Evolutionary conservation across 1,140 invertebrate genomes (phyloP).

Genomic region (Meloidogyne hapla): DNA sequence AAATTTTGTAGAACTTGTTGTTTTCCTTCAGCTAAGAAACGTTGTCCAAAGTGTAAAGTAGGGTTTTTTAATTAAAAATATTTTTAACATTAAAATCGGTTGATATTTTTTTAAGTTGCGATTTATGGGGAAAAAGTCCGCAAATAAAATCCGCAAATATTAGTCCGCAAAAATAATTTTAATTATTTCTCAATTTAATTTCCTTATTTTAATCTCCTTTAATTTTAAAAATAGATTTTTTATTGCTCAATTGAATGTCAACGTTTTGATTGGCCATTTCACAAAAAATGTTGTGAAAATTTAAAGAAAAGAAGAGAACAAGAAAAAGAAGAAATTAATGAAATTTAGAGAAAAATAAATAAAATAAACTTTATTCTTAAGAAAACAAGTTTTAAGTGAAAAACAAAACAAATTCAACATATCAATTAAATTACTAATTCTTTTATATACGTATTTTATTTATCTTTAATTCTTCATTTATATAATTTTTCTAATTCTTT

Average conservation of each 20-base stretch:
- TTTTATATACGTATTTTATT: too few species aligned
- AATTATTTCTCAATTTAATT: too few species aligned
- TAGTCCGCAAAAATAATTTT: too few species aligned
- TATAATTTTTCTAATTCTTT: too few species aligned
- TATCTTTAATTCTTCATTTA: too few species aligned
- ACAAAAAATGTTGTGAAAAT: constrained; percentile 77
- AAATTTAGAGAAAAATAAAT: too few species aligned
- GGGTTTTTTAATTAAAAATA: constrained; percentile 18
- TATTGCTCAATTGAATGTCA: constrained; percentile 94
- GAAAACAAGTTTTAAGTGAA: neutral
- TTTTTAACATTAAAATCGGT: constrained; percentile 22
- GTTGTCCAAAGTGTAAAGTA: constrained; percentile 90
- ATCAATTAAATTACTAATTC: too few species aligned
- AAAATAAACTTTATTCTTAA: neutral
- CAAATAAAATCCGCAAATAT: too few species aligned
- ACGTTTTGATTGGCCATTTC: constrained; percentile 88
- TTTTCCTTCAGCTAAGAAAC: constrained; percentile 81
- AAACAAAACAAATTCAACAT: neutral
- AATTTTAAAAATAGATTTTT: constrained; percentile 68
- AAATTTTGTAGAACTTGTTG: constrained; percentile 82
- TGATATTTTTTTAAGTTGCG: too few species aligned
- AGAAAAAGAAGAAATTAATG: constrained; percentile 8
- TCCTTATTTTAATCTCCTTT: constrained; percentile 28
- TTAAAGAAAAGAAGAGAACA: constrained; percentile 17
- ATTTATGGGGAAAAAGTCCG: too few species aligned